These are phyloP conservation scores for Tenualosa thibaudeaui DNA, from an alignment of 2,797 vertebrate genomes.

Conservation along the genomic window DNA sequence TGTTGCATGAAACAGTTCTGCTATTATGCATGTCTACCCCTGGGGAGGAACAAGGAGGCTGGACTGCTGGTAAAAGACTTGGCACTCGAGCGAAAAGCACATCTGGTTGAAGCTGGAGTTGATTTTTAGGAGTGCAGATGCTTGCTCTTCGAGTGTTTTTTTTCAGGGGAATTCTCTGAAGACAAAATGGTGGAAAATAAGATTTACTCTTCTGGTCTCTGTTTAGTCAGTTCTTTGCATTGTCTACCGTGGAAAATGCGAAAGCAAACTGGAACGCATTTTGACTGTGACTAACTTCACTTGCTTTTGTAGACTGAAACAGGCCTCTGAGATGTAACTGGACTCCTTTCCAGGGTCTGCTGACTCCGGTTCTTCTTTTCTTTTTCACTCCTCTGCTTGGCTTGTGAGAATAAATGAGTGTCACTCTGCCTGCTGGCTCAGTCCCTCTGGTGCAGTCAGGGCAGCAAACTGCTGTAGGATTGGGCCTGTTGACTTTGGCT, in stretches of 20 bases:
- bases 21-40: slow-evolving; percentile 70
- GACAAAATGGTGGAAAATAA: slow-evolving; percentile 50
- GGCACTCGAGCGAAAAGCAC: slow-evolving; percentile 67
- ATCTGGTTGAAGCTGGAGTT: slow-evolving; percentile 73
- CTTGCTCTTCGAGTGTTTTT: slow-evolving; percentile 57
- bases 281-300: neutral
- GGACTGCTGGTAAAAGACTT: slow-evolving; percentile 67
- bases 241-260: slow-evolving; percentile 37
- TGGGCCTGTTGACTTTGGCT: slow-evolving; percentile 64
- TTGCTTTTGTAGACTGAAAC: neutral
- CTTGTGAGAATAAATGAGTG: slow-evolving; percentile 21
- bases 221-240: slow-evolving; percentile 41
- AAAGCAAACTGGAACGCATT: neutral
- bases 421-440: slow-evolving; percentile 29
- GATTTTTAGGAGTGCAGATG: slow-evolving; percentile 63
- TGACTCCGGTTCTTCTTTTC: slow-evolving; percentile 35
- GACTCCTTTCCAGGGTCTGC: slow-evolving; percentile 20
- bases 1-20: slow-evolving; percentile 73
- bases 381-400: neutral
- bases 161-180: slow-evolving; percentile 34
- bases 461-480: slow-evolving; percentile 54
- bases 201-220: slow-evolving; percentile 44
- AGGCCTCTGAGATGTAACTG: neutral
- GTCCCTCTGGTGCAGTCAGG: slow-evolving; percentile 53
- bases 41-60: slow-evolving; percentile 60